Conservation (phyloP, 1,140 invertebrate species). For the Brachionus angularis region DNA sequence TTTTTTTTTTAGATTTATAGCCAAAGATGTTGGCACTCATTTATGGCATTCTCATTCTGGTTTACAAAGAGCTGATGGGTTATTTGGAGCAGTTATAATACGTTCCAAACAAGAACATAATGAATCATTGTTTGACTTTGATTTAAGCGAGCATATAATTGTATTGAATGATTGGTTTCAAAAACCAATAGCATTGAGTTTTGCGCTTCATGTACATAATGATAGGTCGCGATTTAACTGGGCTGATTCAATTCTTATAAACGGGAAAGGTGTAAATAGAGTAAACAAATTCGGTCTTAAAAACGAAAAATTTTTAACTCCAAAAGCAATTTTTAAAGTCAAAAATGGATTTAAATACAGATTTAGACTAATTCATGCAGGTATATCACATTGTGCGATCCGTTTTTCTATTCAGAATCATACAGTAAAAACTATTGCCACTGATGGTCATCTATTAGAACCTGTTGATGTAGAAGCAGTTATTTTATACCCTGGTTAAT, state of each 20-base stretch:
- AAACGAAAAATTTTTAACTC: no score
- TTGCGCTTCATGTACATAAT: slow-evolving; percentile 44
- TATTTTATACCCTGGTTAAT: no score
- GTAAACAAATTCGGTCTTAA: no score
- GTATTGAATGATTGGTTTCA: slow-evolving; percentile 47
- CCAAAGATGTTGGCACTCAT: slow-evolving; percentile 48
- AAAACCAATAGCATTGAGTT: slow-evolving; percentile 36
- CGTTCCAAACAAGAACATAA: background rate
- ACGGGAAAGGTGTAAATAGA: slow-evolving; percentile 48
- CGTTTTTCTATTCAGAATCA: no score
- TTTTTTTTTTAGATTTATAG: no score
- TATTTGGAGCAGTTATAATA: background rate
- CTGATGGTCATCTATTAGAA: no score
- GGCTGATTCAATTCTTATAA: slow-evolving; percentile 50
- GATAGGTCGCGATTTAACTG: slow-evolving; percentile 57
- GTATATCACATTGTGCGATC: no score
- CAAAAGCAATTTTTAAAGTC: no score
- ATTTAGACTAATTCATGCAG: no score
- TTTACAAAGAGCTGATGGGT: background rate
- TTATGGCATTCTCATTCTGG: slow-evolving; percentile 51
- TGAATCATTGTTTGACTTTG: slow-evolving; percentile 45
- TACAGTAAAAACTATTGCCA: no score
- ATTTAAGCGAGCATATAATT: slow-evolving; percentile 45
- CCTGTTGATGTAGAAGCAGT: no score
- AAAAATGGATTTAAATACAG: no score